Percentiles rank a stretch among this genome's conserved stretches.
phyloP scores from a whole-genome alignment of 2,113 vertebrate species.

The Myocastor coypus region DNA sequence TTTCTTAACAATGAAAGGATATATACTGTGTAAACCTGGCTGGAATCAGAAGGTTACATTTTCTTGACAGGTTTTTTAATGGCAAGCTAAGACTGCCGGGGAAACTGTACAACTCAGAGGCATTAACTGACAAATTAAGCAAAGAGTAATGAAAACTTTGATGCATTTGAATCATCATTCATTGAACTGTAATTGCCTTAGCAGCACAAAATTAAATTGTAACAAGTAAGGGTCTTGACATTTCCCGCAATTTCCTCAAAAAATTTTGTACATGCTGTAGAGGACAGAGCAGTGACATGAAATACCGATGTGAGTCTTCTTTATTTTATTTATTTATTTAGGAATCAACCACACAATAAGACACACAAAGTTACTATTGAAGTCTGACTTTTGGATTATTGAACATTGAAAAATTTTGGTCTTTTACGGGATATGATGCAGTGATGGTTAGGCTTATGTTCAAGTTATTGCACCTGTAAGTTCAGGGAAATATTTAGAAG shows the following conservation, averaged over 20 bases:
- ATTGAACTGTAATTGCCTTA: slow-evolving; percentile 86
- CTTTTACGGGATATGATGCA: neutral
- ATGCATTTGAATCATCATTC: slow-evolving; percentile 86
- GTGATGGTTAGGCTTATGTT: neutral
- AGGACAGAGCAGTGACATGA: slow-evolving; percentile 70
- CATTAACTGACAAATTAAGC: slow-evolving; percentile 90
- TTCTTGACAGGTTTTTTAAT: slow-evolving; percentile 83
- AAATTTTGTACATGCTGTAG: slow-evolving; percentile 76
- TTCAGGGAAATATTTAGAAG: slow-evolving; percentile 58
- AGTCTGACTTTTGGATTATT: slow-evolving; percentile 19
- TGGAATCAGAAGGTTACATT: slow-evolving; percentile 73
- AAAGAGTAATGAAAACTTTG: slow-evolving; percentile 88
- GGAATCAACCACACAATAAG: slow-evolving; percentile 14
- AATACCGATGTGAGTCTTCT: slow-evolving; percentile 66
- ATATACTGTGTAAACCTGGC: slow-evolving; percentile 77
- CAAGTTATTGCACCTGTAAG: slow-evolving; percentile 16
- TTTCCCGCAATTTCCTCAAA: slow-evolving; percentile 78
- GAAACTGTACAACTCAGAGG: slow-evolving; percentile 82
- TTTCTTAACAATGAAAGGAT: slow-evolving; percentile 77
- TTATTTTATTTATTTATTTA: slow-evolving; percentile 65
- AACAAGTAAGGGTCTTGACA: slow-evolving; percentile 85
- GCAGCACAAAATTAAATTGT: slow-evolving; percentile 86
- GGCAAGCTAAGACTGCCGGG: slow-evolving; percentile 76
- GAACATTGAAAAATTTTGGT: slow-evolving; percentile 20
- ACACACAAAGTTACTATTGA: slow-evolving; percentile 55